Evolutionary conservation across 1,140 invertebrate species (phyloP).

Genomic region (Hylyphantes graminicola): DNA sequence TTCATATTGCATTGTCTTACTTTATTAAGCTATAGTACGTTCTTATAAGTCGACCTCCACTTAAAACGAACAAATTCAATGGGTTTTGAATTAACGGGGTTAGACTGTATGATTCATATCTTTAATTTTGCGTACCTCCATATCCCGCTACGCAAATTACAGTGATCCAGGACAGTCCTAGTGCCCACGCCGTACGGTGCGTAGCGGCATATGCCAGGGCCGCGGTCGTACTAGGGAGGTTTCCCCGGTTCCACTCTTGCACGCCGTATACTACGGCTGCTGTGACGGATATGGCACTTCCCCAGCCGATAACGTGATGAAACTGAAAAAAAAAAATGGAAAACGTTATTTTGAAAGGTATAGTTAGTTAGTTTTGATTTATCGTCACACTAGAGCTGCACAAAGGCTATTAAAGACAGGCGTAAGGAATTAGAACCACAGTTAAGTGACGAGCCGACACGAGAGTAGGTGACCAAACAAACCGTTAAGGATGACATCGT

Average conservation of each 20-base stretch:
- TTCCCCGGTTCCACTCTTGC: slow-evolving; percentile 54
- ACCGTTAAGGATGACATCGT: neutral
- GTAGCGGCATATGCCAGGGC: slow-evolving; percentile 51
- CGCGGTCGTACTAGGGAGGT: slow-evolving; percentile 30
- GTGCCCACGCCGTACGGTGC: slow-evolving; percentile 63
- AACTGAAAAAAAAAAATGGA: slow-evolving; percentile 19
- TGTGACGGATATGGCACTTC: slow-evolving; percentile 22
- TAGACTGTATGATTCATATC: neutral
- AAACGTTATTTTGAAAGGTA: neutral
- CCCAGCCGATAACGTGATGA: slow-evolving; percentile 55
- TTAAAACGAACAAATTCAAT: too few species aligned
- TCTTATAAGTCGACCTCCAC: too few species aligned
- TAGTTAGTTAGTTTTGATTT: neutral
- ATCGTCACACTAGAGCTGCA: neutral
- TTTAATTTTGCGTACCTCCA: slow-evolving; percentile 55
- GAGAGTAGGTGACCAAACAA: too few species aligned
- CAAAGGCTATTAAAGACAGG: too few species aligned
- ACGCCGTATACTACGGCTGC: slow-evolving; percentile 55
- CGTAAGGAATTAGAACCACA: too few species aligned
- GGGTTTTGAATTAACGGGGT: too few species aligned
- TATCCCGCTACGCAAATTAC: slow-evolving; percentile 62
- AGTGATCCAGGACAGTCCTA: slow-evolving; percentile 63
- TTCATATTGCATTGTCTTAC: too few species aligned
- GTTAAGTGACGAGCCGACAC: too few species aligned
- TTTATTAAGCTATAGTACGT: too few species aligned